Percentiles rank a stretch among this genome's conserved stretches.
These are phyloP conservation scores for Buathra laborator DNA, from an alignment of 2,888 invertebrate species.

Conservation along the genomic window DNA sequence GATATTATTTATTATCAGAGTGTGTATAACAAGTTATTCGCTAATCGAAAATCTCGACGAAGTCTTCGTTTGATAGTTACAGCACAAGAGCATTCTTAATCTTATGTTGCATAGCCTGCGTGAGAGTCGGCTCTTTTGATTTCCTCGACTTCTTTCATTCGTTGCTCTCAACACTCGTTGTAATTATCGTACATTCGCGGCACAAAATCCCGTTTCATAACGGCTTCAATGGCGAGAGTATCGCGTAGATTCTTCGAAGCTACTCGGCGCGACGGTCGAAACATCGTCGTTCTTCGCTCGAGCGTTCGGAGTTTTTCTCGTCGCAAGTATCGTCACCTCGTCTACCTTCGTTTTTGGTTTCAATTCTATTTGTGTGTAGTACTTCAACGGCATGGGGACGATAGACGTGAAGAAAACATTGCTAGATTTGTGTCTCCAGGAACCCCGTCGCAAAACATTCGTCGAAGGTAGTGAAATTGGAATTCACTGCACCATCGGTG, in stretches of 20 bases:
- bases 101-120: slow-evolving; percentile 74
- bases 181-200: slow-evolving; percentile 76
- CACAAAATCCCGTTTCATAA: slow-evolving; percentile 77
- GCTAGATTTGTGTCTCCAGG: no score
- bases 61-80: slow-evolving; percentile 88
- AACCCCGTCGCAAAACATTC: no score
- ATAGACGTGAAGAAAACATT: no score
- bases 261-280: no score
- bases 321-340: no score
- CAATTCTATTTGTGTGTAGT: no score
- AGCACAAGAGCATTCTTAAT: slow-evolving; percentile 87
- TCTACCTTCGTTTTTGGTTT: no score
- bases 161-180: slow-evolving; percentile 77
- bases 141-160: slow-evolving; percentile 78
- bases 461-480: no score
- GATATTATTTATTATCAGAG: slow-evolving; percentile 85
- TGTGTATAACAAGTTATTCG: slow-evolving; percentile 91
- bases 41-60: slow-evolving; percentile 87
- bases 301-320: no score
- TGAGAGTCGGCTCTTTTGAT: slow-evolving; percentile 76
- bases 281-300: no score
- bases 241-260: slow-evolving; percentile 78
- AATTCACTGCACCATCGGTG: no score
- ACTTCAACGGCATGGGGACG: no score
- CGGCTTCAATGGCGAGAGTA: slow-evolving; percentile 75